phyloP scores from a whole-genome alignment of 2,113 vertebrate species.

The Pelmatolapia mariae region DNA sequence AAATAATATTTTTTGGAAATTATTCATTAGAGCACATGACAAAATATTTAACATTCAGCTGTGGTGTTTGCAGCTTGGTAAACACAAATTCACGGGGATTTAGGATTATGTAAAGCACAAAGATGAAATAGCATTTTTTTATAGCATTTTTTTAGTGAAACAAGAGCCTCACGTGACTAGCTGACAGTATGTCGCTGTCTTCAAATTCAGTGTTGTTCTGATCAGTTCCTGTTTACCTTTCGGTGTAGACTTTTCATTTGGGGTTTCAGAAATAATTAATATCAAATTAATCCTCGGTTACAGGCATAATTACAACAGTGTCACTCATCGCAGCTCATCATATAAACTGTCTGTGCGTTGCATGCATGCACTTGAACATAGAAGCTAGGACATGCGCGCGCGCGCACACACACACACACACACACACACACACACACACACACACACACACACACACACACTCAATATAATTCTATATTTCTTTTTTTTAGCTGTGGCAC shows the following conservation, averaged over 20 bases:
- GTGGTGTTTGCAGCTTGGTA: background rate
- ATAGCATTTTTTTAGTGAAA: background rate
- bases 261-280: background rate
- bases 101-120: conserved; percentile 19
- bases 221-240: background rate
- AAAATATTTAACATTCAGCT: conserved; percentile 1
- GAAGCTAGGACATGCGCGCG: background rate
- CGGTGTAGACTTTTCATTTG: background rate
- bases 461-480: background rate
- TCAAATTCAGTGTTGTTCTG: background rate
- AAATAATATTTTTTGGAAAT: background rate
- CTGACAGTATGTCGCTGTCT: background rate
- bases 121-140: conserved; percentile 6
- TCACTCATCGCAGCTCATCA: background rate
- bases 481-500: conserved; percentile 15
- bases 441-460: background rate
- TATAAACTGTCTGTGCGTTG: background rate
- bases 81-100: conserved; percentile 31
- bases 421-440: background rate
- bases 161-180: background rate
- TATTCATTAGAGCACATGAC: background rate
- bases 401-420: fast-evolving
- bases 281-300: background rate
- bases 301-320: background rate
- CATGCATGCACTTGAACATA: background rate